A percentile compares a stretch with the other conserved stretches of the same genome.
These are phyloP conservation scores for Bostrychus sinensis DNA, from an alignment of 2,113 vertebrate species.

Conservation along the genomic window DNA sequence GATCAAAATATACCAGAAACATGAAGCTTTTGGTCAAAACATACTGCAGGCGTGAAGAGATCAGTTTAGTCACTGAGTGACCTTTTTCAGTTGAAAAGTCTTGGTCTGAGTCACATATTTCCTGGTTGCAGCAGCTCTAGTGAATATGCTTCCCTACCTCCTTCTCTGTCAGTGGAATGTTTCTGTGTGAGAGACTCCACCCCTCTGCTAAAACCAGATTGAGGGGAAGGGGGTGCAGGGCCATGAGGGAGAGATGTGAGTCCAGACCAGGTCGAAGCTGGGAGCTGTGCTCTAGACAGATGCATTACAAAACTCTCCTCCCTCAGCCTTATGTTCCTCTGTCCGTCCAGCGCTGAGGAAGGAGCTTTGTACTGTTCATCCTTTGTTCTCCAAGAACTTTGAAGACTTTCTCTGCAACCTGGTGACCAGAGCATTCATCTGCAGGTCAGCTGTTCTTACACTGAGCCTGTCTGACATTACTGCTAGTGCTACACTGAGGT, in stretches of 20 bases:
- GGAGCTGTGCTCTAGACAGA: slow-evolving; percentile 52
- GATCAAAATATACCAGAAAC: too few relatives aligned
- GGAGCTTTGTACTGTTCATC: slow-evolving; percentile 33
- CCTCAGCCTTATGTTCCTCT: slow-evolving; percentile 14
- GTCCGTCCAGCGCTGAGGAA: slow-evolving; percentile 21
- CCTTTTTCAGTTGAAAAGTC: slow-evolving; percentile 3
- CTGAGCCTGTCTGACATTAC: not conserved
- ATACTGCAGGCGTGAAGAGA: too few relatives aligned
- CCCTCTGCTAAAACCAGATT: slow-evolving; percentile 54
- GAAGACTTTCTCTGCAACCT: slow-evolving; percentile 17
- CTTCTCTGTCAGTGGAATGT: slow-evolving; percentile 61
- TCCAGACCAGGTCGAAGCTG: slow-evolving; percentile 21
- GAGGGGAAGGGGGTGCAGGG: slow-evolving; percentile 73
- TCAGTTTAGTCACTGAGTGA: not conserved
- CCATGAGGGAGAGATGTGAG: slow-evolving; percentile 62
- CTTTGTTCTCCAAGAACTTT: slow-evolving; percentile 40
- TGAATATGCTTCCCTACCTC: slow-evolving; percentile 19
- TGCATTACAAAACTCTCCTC: slow-evolving; percentile 42
- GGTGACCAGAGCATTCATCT: slow-evolving; percentile 24
- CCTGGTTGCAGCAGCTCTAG: not conserved
- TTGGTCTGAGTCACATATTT: not conserved
- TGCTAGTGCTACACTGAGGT: slow-evolving; percentile 2
- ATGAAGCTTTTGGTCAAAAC: too few relatives aligned
- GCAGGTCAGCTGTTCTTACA: slow-evolving; percentile 51
- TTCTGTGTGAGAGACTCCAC: slow-evolving; percentile 62